These are phyloP conservation scores for Notodonta ziczac DNA, from an alignment of 2,888 invertebrate species.

Conservation along the genomic window DNA sequence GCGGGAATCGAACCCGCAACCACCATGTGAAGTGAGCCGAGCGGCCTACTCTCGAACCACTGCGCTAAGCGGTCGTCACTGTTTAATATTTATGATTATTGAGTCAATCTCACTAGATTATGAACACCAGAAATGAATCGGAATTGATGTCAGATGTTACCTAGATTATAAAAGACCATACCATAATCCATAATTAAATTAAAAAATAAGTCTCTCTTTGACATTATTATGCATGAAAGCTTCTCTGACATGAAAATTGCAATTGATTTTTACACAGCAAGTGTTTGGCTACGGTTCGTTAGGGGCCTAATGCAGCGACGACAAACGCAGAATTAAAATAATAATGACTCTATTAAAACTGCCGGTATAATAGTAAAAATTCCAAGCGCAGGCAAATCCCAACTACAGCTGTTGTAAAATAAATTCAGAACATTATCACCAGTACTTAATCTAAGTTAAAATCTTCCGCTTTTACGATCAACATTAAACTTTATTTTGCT, in stretches of 20 bases:
- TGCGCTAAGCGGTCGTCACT: too few species aligned
- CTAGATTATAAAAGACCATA: too few species aligned
- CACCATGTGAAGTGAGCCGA: too few species aligned
- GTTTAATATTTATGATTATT: too few species aligned
- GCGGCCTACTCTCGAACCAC: too few species aligned
- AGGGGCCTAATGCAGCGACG: background rate
- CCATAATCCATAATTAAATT: too few species aligned
- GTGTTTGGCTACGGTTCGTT: background rate
- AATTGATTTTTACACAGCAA: background rate
- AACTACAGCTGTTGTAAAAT: slow-evolving; percentile 31
- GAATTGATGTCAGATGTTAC: too few species aligned
- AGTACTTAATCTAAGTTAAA: slow-evolving; percentile 32
- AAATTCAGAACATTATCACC: slow-evolving; percentile 37
- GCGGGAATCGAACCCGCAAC: too few species aligned
- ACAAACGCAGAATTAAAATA: too few species aligned
- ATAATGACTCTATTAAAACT: background rate
- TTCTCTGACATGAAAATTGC: background rate
- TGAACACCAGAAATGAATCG: too few species aligned
- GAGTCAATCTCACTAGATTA: too few species aligned
- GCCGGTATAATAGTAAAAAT: slow-evolving; percentile 18
- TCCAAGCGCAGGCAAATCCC: slow-evolving; percentile 15
- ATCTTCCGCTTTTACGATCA: slow-evolving; percentile 33
- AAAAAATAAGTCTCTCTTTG: background rate
- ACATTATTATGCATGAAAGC: background rate
- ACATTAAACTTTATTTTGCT: slow-evolving; percentile 30